Evolutionary conservation across 2,888 invertebrate genomes (phyloP), one percentile per base, ranked within the genome.

Genomic region (Plagodis pulveraria): DNA sequence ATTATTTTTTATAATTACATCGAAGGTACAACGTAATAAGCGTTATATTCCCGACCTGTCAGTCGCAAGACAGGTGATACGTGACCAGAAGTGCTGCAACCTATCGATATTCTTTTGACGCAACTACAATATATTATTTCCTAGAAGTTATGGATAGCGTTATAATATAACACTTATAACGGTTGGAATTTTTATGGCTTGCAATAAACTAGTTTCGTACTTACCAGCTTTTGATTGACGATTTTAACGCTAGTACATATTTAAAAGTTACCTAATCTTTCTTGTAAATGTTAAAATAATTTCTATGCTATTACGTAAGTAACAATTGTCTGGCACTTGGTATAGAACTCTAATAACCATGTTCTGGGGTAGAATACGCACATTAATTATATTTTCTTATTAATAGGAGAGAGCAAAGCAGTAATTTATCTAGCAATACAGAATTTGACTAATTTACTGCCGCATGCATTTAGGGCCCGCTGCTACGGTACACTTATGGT

Each of bases 41-140:
- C 47, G 38, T 50, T 47, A 33, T 43, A 45, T 22, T 49, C 51
- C 12, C 54, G 69, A 71, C 64, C 71, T 73, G 77, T 72, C 70
- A 66, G 65, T 62, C 63, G 66, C 58, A 48, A 62, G 59, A 59
- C 62, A 60, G 50, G 55, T 48, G 63, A 69, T 73, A 76, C 73
- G 74, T 78, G 76, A 73, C 73, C 63, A 74, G 81, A 75, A 76
- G 74, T 74, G 76, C 67, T 69, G 70, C 71, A 75, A 67, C 56
- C 44, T 73, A 73, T 80, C 78, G 77, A 79, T 77, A 77, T 71
- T 73, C 72, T 64, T 61, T 69, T 65, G 62, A 62, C 69, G 67
- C 65, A 66, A 65, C 58, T 55, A 66, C 71, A 71, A 78, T 76
- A 76, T 72, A 62, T 67, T 56, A 66, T 74, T 73, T 78, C 78